Evolutionary conservation across 2,797 vertebrate genomes (phyloP).

Genomic region (Catostomus latipinnis): DNA sequence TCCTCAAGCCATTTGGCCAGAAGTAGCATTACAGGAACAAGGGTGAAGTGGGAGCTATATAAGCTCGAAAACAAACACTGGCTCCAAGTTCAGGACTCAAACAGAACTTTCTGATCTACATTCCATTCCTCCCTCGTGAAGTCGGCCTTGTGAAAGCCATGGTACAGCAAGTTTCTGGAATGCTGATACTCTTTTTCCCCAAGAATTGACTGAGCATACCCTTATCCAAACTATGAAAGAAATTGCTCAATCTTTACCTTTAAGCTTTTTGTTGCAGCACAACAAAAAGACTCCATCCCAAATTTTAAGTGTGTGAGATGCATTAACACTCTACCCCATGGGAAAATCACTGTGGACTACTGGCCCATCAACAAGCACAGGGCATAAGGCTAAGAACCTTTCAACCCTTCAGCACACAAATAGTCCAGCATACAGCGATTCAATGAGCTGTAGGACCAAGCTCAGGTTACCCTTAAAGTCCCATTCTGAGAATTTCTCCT

Average conservation of each 20-base stretch:
- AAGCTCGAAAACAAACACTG: background rate
- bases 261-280: too few relatives aligned
- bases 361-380: too few relatives aligned
- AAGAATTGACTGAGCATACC: background rate
- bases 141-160: background rate
- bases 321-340: too few relatives aligned
- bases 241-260: too few relatives aligned
- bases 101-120: background rate
- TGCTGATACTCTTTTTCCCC: background rate
- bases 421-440: slow-evolving; percentile 29
- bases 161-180: background rate
- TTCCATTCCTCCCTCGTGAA: background rate
- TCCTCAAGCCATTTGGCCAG: background rate
- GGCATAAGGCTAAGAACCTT: too few relatives aligned
- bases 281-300: too few relatives aligned
- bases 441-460: slow-evolving; percentile 39
- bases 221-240: background rate
- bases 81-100: background rate
- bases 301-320: too few relatives aligned
- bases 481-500: slow-evolving; percentile 41
- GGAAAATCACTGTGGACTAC: too few relatives aligned
- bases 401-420: slow-evolving; percentile 32
- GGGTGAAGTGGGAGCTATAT: background rate
- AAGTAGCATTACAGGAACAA: background rate
- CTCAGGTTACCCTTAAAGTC: slow-evolving; percentile 66